Evolutionary conservation across 1,140 invertebrate genomes (phyloP), one percentile per base, ranked within the genome.

Genomic region (Pseudomyrmex sp.): DNA sequence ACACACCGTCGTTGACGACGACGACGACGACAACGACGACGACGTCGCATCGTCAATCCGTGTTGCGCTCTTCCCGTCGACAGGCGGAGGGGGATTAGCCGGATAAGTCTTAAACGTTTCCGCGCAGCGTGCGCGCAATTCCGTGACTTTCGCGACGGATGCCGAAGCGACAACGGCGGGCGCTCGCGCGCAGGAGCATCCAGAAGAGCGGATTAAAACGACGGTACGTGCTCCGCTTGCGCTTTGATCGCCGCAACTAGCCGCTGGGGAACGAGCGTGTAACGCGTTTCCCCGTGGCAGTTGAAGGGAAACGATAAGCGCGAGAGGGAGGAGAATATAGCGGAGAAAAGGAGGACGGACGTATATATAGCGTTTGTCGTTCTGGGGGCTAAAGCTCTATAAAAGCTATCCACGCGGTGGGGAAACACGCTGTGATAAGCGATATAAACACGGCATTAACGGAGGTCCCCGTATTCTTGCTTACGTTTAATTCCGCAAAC

Each of bases 201-300:
- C 73, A 58, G 62, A 62, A 66, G 63, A 83, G 76, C 76, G 74
- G 74, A 83, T 83, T 83, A 83, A 83, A 83, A 68, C 46, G 62
- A 66, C 74, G 74, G 50, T 83, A 83, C 74, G 82, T 83, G 82
- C 50, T 77, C 23, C 74, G 23, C 54, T 83, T 63, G 63, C 35
- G 54, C 62, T 79, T 68, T 68, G 82, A 77, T 77, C 73, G 73
- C 44, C 54, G 50, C 35, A 76, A 65, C 73, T 83, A 46, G 72
- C 73, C 62, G 62, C 23, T 68, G 15, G 18, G 15, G 44, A 56
- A 83, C 70, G 35, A 62, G 75, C 75, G 63, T 68, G 63, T 44
- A 68, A 68, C 48, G 23, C 46, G 56, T 74, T 74, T 12, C 44
- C 18, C 44, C 18, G 48, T 52, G 59, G n/a, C 72, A n/a, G 59